Evolutionary conservation across 1,140 invertebrate species (phyloP), one percentile per base, ranked within the genome.

Genomic region (Thrips palmi): DNA sequence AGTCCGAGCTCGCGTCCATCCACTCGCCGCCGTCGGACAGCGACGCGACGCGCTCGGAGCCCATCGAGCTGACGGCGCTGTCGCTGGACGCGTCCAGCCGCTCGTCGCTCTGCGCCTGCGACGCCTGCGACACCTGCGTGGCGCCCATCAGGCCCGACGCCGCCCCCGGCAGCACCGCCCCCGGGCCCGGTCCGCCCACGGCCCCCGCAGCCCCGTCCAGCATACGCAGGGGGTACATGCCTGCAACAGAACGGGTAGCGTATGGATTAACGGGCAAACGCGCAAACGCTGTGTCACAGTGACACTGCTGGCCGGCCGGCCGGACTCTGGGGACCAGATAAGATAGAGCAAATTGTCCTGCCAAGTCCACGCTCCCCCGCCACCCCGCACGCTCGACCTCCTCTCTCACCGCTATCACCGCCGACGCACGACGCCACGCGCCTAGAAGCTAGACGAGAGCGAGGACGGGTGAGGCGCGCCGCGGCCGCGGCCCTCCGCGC

Each of bases 21-120:
- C 82, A 87, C 48, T 87, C 84, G 12, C 77, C 80, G 52, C 87
- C 83, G 5, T 80, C 84, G 7, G 80, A 84, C 1, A 85, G 59
- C 0, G 81, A 85, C 1, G 81, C 78, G 12, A 85, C 81, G n/a
- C 82, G 63, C 50, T 87, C 83, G 4, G 82, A 86, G 5, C 83
- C 83, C 82, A 89, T 86, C 2, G 83, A 87, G 42, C 82, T 86
- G 22, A 87, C 82, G 4, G 83, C 83, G 53, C 81, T 86, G 56
- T 88, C 84, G 3, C 61, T 77, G 17, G 79, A 82, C 0, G 78
- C 77, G 50, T 85, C 81, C 51, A 78, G 63, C 29, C 78, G 65
- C 57, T 84, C 79, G 36, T 67, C 60, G 27, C 57, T 49, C 14
- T 53, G 50, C 33, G n/a, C n/a, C n/a, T n/a, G n/a, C n/a, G n/a